Evolutionary conservation across 2,888 invertebrate genomes (phyloP).

Genomic region (Xanthia togata): DNA sequence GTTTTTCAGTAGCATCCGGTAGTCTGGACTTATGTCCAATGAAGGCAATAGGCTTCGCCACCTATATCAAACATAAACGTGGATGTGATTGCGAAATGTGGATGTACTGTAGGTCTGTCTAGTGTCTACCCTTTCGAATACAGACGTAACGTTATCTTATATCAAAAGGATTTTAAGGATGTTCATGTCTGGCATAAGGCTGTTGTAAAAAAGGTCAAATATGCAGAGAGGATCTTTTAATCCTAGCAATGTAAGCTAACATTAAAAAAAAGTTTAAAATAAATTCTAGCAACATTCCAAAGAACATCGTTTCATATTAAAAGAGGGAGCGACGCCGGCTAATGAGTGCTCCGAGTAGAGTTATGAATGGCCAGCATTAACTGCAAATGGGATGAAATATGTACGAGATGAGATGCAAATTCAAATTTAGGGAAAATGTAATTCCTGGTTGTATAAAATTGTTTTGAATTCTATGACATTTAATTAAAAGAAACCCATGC

Average conservation of each 20-base stretch:
- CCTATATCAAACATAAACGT: background rate
- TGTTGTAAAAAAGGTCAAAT: background rate
- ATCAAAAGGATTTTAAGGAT: background rate
- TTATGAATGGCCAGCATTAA: slow-evolving; percentile 52
- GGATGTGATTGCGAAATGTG: background rate
- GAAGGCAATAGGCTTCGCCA: background rate
- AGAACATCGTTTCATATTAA: slow-evolving; percentile 23
- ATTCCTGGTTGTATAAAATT: background rate
- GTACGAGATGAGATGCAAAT: slow-evolving; percentile 44
- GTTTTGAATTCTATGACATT: background rate
- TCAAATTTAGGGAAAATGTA: slow-evolving; percentile 11
- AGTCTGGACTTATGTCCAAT: background rate
- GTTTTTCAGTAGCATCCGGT: background rate
- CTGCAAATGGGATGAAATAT: slow-evolving; percentile 55
- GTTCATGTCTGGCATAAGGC: background rate
- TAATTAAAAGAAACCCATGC: too few species aligned
- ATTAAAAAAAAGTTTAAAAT: slow-evolving; percentile 17
- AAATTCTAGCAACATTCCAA: slow-evolving; percentile 19
- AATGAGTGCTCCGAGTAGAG: slow-evolving; percentile 49
- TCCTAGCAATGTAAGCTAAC: background rate
- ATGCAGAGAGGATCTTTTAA: background rate
- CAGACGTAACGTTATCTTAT: background rate
- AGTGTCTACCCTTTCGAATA: background rate
- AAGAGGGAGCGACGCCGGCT: slow-evolving; percentile 26
- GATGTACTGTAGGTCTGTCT: background rate